Base-by-base conservation (phyloP, 2,888 invertebrate species). In the Sericinus montela region DNA sequence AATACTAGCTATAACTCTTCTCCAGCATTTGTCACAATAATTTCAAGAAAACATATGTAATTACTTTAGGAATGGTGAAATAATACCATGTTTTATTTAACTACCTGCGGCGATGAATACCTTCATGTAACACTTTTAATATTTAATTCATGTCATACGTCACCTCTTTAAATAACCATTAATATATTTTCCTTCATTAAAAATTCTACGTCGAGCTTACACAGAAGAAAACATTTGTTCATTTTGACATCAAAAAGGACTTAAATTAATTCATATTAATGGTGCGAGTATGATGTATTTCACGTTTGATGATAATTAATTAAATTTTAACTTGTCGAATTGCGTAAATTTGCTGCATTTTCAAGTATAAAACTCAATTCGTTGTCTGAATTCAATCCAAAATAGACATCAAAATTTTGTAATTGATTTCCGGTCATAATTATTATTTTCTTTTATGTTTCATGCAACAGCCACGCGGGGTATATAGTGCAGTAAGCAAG, bases 1-100 rank as follows among this genome's bases (percentile, higher is more conserved):
- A 76, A 82, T 80, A 76, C 79, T 72, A 70, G 68, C 64, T 67
- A 79, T 80, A 71, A 79, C 75, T 81, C 77, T 62, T 60, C 56
- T 51, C 53, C 45, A 47, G 52, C 45, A 55, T 60, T 51, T 49
- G 53, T 60, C 55, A 45, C 48, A 50, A 56, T 60, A 57, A 56
- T 60, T 59, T 57, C 46, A 46, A 55, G 54, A 58, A 30, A 32
- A 45, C 49, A 39, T 14, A 36, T 35, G 49, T 38, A 28, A 39
- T 36, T 32, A n/a, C 41, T 16, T 36, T 47, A 25, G 25, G 8
- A 8, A 19, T 19, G 19, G 2, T 19, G 5, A 3, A 19, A 3
- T 6, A 25, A 8, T 7, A 25, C 8, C 25, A 1, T 25, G 8
- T 7, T 25, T 25, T 25, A 8, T 25, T 25, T 25, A 25, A 25